Base-by-base conservation (phyloP, 2,797 vertebrate genomes). In the Cynopterus sphinx region DNA sequence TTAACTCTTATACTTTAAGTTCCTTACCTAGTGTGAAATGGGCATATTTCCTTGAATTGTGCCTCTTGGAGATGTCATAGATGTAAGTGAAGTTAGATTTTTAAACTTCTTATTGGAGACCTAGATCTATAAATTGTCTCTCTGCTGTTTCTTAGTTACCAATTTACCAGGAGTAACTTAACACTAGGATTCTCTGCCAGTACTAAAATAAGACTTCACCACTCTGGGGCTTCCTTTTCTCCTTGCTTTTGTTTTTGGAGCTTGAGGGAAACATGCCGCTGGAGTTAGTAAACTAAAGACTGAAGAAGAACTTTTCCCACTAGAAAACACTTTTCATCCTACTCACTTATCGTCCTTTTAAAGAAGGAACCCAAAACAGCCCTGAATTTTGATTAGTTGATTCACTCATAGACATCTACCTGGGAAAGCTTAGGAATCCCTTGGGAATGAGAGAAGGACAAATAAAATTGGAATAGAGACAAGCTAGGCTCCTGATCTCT, bases 121-220 rank as follows among this genome's bases (percentile, higher is more conserved):
- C 26, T 82, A 61, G 65, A 82, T 88, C 89, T 96, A 17, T 90
- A 93, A 96, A 93, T 94, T 91, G 33, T 92, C 86, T 94, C 33
- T 75, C 78, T 96, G 55, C 77, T 94, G 90, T 95, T 97, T 90
- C 93, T 95, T 90, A 95, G 92, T 96, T 96, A 94, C 91, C 87
- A 86, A 33, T 95, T 96, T 96, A 96, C 93, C 87, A 90, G 88
- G 90, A 93, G 96, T 96, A 97, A 98, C 21, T 96, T 96, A 91
- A 97, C 90, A 93, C 96, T 79, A 78, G 75, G 88, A 89, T 79
- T 96, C 90, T 92, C 85, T 93, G 96, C 96, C 97, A 96, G 49
- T 68, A 71, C 97, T 97, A 97, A 97, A 97, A 94, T 97, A 97
- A 97, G 95, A 92, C 53, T 65, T 65, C 12, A 61, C 81, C 51